Conservation (phyloP, 1,140 invertebrate genomes). For the Aphaenogaster floridana region DNA sequence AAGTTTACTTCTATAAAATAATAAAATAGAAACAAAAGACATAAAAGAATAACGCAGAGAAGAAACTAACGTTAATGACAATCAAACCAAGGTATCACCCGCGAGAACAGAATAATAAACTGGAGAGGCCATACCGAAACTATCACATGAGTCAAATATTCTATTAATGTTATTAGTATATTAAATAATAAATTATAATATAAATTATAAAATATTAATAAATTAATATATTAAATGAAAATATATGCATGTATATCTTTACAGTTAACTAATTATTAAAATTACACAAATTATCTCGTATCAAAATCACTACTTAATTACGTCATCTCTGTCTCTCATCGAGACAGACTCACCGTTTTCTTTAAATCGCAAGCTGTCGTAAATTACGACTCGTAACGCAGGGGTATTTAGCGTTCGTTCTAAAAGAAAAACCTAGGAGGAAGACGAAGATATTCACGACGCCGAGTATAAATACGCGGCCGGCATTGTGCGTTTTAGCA, state of each 20-base stretch:
- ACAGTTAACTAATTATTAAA: not conserved
- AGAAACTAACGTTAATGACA: no score
- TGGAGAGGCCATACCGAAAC: no score
- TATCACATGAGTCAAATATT: no score
- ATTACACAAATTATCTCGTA: not conserved
- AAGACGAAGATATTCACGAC: conserved; percentile 18
- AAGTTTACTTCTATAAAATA: no score
- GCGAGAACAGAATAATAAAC: no score
- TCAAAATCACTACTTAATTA: not conserved
- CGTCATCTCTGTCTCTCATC: not conserved
- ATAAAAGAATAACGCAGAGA: no score
- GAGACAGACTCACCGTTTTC: not conserved
- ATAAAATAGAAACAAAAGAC: no score
- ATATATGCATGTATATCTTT: not conserved
- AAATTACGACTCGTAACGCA: not conserved
- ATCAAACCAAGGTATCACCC: no score
- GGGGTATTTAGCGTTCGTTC: not conserved
- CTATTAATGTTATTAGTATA: no score
- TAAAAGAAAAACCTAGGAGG: not conserved
- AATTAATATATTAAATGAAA: not conserved
- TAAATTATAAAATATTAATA: no score
- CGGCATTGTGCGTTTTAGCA: conserved; percentile 56
- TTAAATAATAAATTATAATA: no score
- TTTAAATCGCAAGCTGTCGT: not conserved
- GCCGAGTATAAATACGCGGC: conserved; percentile 5